Base-by-base conservation (phyloP, 1,140 invertebrate species). In the Aculops lycopersici region DNA sequence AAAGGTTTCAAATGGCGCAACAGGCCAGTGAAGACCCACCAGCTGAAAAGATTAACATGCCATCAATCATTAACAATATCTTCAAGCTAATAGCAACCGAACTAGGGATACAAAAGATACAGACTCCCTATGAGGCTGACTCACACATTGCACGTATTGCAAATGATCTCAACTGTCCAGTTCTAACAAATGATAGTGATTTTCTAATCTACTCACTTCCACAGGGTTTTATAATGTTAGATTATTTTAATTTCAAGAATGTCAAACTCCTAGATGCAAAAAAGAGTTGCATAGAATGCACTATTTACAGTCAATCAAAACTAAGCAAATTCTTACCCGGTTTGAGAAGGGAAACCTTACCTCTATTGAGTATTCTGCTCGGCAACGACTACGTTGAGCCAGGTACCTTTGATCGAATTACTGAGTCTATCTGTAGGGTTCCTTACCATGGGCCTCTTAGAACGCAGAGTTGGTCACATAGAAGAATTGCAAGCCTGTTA, bases 141-240 rank as follows among this genome's bases (percentile, higher is more conserved):
- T 65, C 69, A 46, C 69, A 79, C 50, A 67, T 83, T 41, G 75
- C 75, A 2, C 66, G 68, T 0, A 49, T 84, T 39, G 73, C 76
- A 0, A 66, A 67, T 45, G 58, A 66, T 39, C 58, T 80, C 3
- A 60, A 72, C 21, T 83, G 76, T 49, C 79, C 79, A 3, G 67
- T 86, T 12, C 49, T 88, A 0, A 81, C 75, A 51, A 72, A 71
- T 47, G 81, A 88, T 55, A 84, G 78, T 1, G 81, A 88, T 60
- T 88, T 81, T 59, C 83, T 69, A 52, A 70, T 86, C 39, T 79
- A 72, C 55, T 71, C 76, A 56, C 63, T 78, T 1, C 51, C 37
- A 17, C 43, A 45, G 20, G 60, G 65, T 2, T 81, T 80, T 50
- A 73, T 84, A 43, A 73, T 74, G 1, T 67, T 77, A 37, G 62